Percentiles rank a stretch among this genome's conserved stretches.
Evolutionary conservation across 2,888 invertebrate species (phyloP).

Genomic region (Temnothorax ravouxi): DNA sequence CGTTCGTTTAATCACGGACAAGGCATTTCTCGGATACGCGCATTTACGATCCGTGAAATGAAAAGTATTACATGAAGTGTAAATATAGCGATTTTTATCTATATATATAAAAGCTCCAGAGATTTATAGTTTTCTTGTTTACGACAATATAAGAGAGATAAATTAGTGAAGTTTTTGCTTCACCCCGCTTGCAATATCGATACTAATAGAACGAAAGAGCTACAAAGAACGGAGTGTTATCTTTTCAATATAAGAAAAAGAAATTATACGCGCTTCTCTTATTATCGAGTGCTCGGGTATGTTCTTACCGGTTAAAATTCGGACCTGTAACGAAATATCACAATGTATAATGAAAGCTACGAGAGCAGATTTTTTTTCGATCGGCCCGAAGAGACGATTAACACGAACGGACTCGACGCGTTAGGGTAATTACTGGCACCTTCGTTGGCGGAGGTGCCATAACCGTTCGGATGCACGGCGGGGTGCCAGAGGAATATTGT

Average conservation of each 20-base stretch:
- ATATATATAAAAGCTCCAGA: neutral
- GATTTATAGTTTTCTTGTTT: neutral
- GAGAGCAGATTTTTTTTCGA: conserved; percentile 61
- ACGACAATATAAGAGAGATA: neutral
- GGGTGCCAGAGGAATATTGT: conserved; percentile 76
- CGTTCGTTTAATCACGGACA: conserved; percentile 52
- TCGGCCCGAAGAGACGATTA: conserved; percentile 72
- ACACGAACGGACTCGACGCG: conserved; percentile 74
- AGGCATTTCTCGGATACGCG: conserved; percentile 24
- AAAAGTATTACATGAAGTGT: conserved; percentile 8
- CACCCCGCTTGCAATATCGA: neutral
- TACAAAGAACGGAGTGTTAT: neutral
- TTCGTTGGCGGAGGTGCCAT: conserved; percentile 76
- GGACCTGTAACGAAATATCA: neutral
- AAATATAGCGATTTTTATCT: conserved; percentile 31
- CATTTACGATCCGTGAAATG: neutral
- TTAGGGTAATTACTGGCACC: conserved; percentile 80
- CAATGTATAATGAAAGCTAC: conserved; percentile 29
- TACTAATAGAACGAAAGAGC: neutral
- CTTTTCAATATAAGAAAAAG: conserved; percentile 1
- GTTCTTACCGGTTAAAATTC: neutral
- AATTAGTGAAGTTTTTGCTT: neutral
- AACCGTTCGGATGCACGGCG: conserved; percentile 76
- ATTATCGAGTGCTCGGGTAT: neutral
- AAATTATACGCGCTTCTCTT: neutral